phyloP scores from a whole-genome alignment of 2,888 invertebrate species.

The Anodontia alba region DNA sequence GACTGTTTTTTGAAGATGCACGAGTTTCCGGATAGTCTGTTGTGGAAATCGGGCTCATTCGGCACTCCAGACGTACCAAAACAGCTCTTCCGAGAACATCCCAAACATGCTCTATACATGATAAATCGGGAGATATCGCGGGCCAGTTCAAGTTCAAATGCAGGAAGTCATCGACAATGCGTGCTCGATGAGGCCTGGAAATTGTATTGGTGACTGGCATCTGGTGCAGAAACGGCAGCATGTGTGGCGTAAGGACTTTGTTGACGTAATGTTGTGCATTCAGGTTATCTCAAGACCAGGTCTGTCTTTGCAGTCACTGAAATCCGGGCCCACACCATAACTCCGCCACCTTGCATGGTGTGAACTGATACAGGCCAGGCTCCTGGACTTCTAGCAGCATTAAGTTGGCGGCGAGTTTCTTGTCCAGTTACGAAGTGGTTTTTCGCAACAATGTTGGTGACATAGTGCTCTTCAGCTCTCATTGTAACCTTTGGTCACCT shows the following conservation, averaged over 20 bases:
- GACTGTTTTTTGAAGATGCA: no score
- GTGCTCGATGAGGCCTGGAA: no score
- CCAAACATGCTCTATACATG: no score
- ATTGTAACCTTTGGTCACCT: not conserved
- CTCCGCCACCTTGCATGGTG: not conserved
- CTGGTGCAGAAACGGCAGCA: no score
- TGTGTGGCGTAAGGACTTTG: no score
- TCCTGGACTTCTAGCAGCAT: not conserved
- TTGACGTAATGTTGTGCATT: slow-evolving; percentile 17
- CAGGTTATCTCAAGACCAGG: slow-evolving; percentile 9
- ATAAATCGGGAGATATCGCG: no score
- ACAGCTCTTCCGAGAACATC: no score
- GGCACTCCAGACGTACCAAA: no score
- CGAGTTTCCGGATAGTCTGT: no score
- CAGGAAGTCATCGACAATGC: no score
- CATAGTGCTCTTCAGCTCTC: not conserved
- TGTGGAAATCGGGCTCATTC: no score
- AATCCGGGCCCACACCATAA: slow-evolving; percentile 14
- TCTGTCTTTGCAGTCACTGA: slow-evolving; percentile 3
- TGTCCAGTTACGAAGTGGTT: not conserved
- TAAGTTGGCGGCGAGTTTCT: not conserved
- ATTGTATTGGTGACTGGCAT: no score
- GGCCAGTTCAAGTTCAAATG: not conserved
- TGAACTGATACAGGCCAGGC: not conserved
- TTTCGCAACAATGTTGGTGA: not conserved